Base-by-base conservation (phyloP, 2,113 vertebrate species). In the Cyanoderma ruficeps region DNA sequence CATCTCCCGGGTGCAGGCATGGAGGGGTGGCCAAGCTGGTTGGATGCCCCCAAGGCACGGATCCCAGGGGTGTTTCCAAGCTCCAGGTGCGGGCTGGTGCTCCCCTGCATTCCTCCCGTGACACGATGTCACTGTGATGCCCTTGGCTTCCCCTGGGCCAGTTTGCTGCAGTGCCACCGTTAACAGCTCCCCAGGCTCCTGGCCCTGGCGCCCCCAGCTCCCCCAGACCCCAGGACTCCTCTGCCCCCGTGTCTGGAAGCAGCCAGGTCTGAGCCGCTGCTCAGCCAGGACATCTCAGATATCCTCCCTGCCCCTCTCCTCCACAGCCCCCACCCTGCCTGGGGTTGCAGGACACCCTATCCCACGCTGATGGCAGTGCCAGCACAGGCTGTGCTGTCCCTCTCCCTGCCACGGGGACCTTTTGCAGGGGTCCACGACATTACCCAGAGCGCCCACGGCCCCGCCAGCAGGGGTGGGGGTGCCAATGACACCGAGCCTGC, bases 401-500 rank as follows among this genome's bases (percentile, higher is more conserved):
- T 11, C 16, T 77, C 55, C 44, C 71, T 47, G 10, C 39, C 68
- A 16, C 0, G 12, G 53, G n/a, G 20, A 82, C 52, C 3, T 68
- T 79, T 33, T 33, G 11, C 3, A 5, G 44, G 46, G 46, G 24
- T 68, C 20, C 18, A 11, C 41, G 41, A 10, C 27, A 0, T 37
- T 24, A 47, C 22, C 21, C 1, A 1, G 13, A 37, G 46, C 39
- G 13, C 53, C 39, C 6, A 4, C 0, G 0, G 15, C 28, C 67
- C n/a, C 0, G 0, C 27, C 59, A 49, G 61, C 6, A 2, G 0
- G 0, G 1, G 1, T 2, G 1, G 1, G 2, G 8, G 1, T 55
- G 28, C 46, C 71, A 65, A 74, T 0, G 7, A 95, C 21, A 79
- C 2, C 1, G 9, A 28, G 24, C 9, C 57, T 22, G 7, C 5